Evolutionary conservation across 2,888 invertebrate genomes (phyloP), one percentile per base, ranked within the genome.

Genomic region (Agrotis ipsilon): DNA sequence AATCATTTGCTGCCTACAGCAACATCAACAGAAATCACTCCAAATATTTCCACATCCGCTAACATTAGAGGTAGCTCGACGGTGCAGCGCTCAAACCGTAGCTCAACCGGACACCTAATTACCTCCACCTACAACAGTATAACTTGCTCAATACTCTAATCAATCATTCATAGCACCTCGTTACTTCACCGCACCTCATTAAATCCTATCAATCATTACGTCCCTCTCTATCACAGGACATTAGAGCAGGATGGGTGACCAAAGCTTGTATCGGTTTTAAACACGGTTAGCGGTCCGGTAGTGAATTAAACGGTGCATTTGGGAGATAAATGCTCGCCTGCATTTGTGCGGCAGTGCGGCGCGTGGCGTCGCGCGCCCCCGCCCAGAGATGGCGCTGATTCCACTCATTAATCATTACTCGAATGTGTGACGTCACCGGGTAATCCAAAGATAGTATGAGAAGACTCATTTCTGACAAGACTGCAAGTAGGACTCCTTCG

Each of bases 291-390:
- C 71, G 81, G 84, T 82, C 81, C 82, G 65, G 87, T 84, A 85
- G 85, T 86, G 89, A 90, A 91, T 91, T 91, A 91, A 91, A 86
- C 88, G 88, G 82, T 86, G 89, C 91, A 91, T 91, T 92, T 88
- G 87, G 74, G 84, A 89, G 87, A 91, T 88, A 88, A 89, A 91
- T 90, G 88, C 78, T 80, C 82, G 84, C 81, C 85, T 85, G 87
- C 85, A 86, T 82, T 78, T 75, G 82, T 80, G 80, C 80, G 68
- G 83, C 79, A 85, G 84, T 84, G 78, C 82, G 82, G 72, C 67
- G 65, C 49, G 63, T 54, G 32, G 77, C 77, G 76, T 76, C 74
- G 70, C 65, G 66, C 67, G 61, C 57, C 54, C 39, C n/a, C 59
- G 71, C 68, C 63, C 72, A 80, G 83, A 81, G 84, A 75, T 80